Conservation (phyloP, 2,113 vertebrate genomes). For the Columba livia region DNA sequence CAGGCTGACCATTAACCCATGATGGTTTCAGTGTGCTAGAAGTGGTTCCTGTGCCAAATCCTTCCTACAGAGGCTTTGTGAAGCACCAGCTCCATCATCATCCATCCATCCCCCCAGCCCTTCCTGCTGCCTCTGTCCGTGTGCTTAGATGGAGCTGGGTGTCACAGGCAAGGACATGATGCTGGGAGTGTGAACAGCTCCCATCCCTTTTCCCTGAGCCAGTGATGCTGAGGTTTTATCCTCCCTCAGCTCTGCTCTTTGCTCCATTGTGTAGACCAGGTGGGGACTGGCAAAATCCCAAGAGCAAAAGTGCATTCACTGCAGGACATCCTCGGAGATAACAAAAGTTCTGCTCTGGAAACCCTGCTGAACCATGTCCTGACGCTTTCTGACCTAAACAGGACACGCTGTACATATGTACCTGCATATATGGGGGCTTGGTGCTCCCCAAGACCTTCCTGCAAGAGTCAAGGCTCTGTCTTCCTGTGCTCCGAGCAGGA, state of each 20-base stretch:
- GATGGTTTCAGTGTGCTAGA: not conserved
- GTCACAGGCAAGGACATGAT: rapidly evolving
- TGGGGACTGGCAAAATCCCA: rapidly evolving
- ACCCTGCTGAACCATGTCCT: not conserved
- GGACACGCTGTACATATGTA: not conserved
- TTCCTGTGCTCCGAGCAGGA: not conserved
- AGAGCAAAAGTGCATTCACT: not conserved
- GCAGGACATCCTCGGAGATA: not conserved
- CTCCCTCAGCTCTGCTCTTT: not conserved
- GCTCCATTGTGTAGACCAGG: not conserved
- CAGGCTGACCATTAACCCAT: not conserved
- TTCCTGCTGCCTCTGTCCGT: not conserved
- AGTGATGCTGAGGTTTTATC: not conserved
- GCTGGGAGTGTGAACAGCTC: not conserved
- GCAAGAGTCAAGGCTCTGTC: not conserved
- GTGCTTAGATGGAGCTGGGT: not conserved
- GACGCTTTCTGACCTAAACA: not conserved
- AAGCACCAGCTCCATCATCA: rapidly evolving
- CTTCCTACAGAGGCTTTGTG: not conserved
- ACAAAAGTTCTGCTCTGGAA: not conserved
- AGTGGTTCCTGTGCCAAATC: not conserved
- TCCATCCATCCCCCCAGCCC: not conserved
- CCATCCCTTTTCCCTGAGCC: rapidly evolving
- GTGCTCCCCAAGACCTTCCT: not conserved
- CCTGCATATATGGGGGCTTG: not conserved